Percentiles rank a stretch among this genome's conserved stretches.
Conservation (phyloP, 2,797 vertebrate species). For the Peromyscus attwateri region DNA sequence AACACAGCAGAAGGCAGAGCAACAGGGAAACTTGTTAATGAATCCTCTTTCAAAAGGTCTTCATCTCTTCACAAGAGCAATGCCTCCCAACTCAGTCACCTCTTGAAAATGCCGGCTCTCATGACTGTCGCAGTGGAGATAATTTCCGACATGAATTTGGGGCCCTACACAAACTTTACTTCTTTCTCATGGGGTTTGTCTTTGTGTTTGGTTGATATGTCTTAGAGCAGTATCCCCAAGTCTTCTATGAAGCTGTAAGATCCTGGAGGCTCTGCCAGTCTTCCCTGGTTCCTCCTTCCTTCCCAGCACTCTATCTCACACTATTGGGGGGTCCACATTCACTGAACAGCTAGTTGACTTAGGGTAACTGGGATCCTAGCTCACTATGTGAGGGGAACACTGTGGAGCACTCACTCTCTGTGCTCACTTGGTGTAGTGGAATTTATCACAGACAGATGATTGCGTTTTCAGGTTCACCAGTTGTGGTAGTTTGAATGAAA, state of each 20-base stretch:
- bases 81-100: neutral
- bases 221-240: too few species aligned
- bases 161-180: neutral
- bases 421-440: neutral
- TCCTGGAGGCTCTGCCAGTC: neutral
- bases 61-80: neutral
- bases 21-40: neutral
- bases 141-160: neutral
- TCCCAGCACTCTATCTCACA: fast-evolving
- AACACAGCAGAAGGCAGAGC: neutral
- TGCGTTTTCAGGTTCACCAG: neutral
- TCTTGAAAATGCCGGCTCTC: neutral
- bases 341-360: neutral
- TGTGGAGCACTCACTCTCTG: neutral
- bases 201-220: neutral
- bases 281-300: neutral
- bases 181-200: neutral
- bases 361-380: neutral
- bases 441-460: neutral
- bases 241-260: neutral
- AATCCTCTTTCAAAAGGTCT: neutral
- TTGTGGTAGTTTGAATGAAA: neutral
- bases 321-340: neutral
- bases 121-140: neutral
- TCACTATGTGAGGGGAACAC: neutral